phyloP scores from a whole-genome alignment of 2,797 vertebrate species.

The Falco berigora region DNA sequence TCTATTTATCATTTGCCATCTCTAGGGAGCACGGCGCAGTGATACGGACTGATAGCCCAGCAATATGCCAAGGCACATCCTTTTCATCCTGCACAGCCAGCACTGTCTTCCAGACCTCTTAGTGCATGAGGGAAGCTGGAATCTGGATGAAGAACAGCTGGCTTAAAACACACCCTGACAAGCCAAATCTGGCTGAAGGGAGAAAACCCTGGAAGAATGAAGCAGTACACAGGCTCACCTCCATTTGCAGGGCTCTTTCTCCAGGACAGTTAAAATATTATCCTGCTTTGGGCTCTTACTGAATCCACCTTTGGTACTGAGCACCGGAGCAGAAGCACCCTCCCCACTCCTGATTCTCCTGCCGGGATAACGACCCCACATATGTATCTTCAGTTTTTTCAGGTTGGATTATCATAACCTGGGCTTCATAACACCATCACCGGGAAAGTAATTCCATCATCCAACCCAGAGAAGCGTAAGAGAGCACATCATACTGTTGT shows the following conservation, averaged over 20 bases:
- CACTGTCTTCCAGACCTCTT: slow-evolving; percentile 39
- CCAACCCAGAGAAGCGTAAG: background rate
- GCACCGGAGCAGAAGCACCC: background rate
- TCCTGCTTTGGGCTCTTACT: background rate
- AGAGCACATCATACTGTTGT: background rate
- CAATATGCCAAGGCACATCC: slow-evolving; percentile 30
- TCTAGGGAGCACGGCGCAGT: background rate
- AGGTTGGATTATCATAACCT: background rate
- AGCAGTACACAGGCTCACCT: background rate
- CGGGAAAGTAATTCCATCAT: background rate
- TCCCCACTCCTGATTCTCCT: background rate
- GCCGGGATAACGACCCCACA: background rate
- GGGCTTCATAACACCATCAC: background rate
- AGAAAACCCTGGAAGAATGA: background rate
- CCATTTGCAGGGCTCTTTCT: background rate
- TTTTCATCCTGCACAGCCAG: slow-evolving; percentile 26
- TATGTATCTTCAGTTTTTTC: background rate
- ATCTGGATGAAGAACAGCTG: slow-evolving; percentile 51
- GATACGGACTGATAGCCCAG: background rate
- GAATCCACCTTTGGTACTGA: background rate
- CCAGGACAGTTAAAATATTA: background rate
- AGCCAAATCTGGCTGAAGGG: slow-evolving; percentile 11
- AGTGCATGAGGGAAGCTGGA: slow-evolving; percentile 29
- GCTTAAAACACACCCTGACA: background rate
- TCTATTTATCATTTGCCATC: background rate